Evolutionary conservation across 2,113 vertebrate species (phyloP).

Genomic region (Plestiodon gilberti): DNA sequence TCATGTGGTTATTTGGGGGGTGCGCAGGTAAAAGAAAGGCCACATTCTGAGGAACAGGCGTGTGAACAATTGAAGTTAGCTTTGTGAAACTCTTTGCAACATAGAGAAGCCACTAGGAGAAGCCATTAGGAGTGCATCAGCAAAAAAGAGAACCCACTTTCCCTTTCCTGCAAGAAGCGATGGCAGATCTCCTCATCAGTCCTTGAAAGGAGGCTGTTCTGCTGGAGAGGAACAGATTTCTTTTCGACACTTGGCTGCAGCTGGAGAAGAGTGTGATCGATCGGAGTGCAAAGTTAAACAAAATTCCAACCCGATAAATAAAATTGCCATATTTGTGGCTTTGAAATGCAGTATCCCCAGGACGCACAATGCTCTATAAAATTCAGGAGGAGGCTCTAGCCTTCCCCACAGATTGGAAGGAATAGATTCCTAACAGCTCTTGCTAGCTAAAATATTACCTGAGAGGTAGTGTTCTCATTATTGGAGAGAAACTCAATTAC

Average conservation of each 20-base stretch:
- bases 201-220: conserved; percentile 28
- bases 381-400: conserved; percentile 23
- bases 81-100: too few relatives aligned
- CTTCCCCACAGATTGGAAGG: conserved; percentile 54
- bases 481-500: conserved; percentile 43
- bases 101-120: conserved; percentile 52
- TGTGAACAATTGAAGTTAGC: too few relatives aligned
- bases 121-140: conserved; percentile 52
- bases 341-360: conserved; percentile 63
- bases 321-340: conserved; percentile 66
- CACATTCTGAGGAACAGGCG: conserved; percentile 32
- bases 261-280: conserved; percentile 29
- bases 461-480: conserved; percentile 53
- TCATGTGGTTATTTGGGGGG: too few relatives aligned
- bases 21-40: conserved; percentile 47
- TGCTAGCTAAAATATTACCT: conserved; percentile 72
- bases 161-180: conserved; percentile 39
- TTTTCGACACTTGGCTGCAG: conserved; percentile 29
- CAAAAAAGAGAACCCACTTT: conserved; percentile 17
- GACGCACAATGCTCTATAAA: conserved; percentile 66
- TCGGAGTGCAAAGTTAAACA: conserved; percentile 30
- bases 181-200: conserved; percentile 41
- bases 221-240: conserved; percentile 24
- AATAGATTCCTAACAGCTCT: conserved; percentile 63
- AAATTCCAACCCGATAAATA: conserved; percentile 68